phyloP scores from a whole-genome alignment of 2,797 vertebrate genomes.

The Amniataba percoides region DNA sequence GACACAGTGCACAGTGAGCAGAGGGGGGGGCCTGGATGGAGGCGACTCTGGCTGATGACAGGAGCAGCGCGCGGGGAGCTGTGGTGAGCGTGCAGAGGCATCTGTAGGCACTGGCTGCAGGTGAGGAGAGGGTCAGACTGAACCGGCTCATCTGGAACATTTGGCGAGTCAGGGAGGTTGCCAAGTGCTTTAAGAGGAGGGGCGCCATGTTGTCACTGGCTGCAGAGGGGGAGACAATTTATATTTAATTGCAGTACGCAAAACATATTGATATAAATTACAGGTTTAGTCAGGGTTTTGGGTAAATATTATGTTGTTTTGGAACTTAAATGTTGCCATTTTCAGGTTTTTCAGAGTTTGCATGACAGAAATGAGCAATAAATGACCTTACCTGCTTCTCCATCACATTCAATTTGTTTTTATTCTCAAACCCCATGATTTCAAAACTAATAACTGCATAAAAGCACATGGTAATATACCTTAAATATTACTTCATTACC shows the following conservation, averaged over 20 bases:
- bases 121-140: constrained; percentile 39
- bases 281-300: background rate
- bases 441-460: background rate
- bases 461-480: background rate
- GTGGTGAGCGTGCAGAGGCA: constrained; percentile 50
- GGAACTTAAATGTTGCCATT: background rate
- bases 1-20: constrained; percentile 30
- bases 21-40: constrained; percentile 12
- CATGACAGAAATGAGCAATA: background rate
- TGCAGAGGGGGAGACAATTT: constrained; percentile 38
- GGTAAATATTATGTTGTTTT: background rate
- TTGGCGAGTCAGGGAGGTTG: constrained; percentile 71
- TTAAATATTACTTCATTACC: background rate
- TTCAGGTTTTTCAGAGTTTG: background rate
- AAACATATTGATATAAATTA: background rate
- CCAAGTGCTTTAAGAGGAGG: constrained; percentile 73
- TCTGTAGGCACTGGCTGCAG: constrained; percentile 64
- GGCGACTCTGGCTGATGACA: constrained; percentile 5
- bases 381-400: background rate
- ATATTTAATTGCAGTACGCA: background rate
- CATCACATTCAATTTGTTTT: background rate
- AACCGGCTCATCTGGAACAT: constrained; percentile 63
- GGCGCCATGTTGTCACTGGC: constrained; percentile 81
- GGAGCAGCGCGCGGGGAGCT: constrained; percentile 37
- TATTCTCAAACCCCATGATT: background rate